Conservation (phyloP, 2,888 invertebrate species). For the Zele albiditarsus region DNA sequence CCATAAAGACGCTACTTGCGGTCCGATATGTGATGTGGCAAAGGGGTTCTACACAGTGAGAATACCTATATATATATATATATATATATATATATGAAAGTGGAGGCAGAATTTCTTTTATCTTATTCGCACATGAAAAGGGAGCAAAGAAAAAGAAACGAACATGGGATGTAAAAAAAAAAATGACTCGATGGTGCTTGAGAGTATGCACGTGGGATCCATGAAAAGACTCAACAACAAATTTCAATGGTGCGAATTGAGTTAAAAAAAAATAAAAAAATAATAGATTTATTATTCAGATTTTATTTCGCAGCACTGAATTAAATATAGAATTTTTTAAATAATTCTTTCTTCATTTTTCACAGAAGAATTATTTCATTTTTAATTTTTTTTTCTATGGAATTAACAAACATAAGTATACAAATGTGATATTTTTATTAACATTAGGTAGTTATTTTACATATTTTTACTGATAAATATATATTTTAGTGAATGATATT, state of each 20-base stretch:
- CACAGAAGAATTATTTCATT: too few relatives aligned
- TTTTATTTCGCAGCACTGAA: too few relatives aligned
- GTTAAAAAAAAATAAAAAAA: neutral
- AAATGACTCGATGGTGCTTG: conserved; percentile 5
- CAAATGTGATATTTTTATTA: too few relatives aligned
- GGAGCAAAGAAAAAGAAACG: neutral
- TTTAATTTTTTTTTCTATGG: too few relatives aligned
- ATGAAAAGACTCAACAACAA: neutral
- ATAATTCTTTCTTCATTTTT: too few relatives aligned
- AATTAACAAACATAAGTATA: too few relatives aligned
- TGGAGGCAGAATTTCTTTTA: conserved; percentile 7
- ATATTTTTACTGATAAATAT: too few relatives aligned
- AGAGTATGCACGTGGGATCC: neutral
- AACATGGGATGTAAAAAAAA: neutral
- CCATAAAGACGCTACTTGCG: conserved; percentile 19
- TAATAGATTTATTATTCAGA: too few relatives aligned
- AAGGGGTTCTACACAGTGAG: neutral
- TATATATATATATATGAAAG: neutral
- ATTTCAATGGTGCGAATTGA: neutral
- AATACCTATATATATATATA: neutral
- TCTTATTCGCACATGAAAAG: neutral
- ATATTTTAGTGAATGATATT: too few relatives aligned
- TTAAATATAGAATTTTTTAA: too few relatives aligned
- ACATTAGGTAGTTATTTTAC: too few relatives aligned
- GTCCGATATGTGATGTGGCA: neutral